A percentile compares a stretch with the other conserved stretches of the same genome.
Evolutionary conservation across 2,888 invertebrate species (phyloP).

Genomic region (Hypena proboscidalis): DNA sequence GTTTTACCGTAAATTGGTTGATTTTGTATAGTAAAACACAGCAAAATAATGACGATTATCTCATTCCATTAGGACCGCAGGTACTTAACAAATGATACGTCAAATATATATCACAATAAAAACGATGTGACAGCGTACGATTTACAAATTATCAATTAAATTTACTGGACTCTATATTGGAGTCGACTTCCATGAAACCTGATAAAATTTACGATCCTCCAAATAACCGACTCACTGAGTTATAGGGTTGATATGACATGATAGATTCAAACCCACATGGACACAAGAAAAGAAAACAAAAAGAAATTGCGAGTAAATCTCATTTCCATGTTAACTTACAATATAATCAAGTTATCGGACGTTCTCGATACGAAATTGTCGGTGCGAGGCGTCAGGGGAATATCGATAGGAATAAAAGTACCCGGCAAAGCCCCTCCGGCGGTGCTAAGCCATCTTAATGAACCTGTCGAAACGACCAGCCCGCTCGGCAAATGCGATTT

Average conservation of each 20-base stretch:
- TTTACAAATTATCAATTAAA: conserved; percentile 39
- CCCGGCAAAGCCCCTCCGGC: conserved; percentile 50
- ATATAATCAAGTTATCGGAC: conserved; percentile 22
- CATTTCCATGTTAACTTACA: conserved; percentile 12
- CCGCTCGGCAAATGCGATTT: conserved; percentile 46
- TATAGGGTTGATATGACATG: too few species aligned
- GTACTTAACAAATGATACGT: conserved; percentile 9
- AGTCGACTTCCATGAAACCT: conserved; percentile 32
- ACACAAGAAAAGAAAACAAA: too few species aligned
- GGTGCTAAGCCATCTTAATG: conserved; percentile 58
- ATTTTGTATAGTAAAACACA: too few species aligned
- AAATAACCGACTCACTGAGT: conserved; percentile 25
- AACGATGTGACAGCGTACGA: conserved; percentile 18
- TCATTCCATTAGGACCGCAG: not conserved
- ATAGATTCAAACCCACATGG: too few species aligned
- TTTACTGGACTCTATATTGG: conserved; percentile 39
- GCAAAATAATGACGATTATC: too few species aligned
- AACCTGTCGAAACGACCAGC: conserved; percentile 60
- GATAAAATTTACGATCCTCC: conserved; percentile 39
- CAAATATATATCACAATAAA: conserved; percentile 18
- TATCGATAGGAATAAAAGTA: conserved; percentile 53
- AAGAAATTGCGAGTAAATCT: too few species aligned
- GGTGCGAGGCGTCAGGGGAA: conserved; percentile 21
- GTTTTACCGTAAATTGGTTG: too few species aligned
- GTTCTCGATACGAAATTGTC: conserved; percentile 19